Conservation (phyloP, 1,140 invertebrate genomes). For the Dreissena polymorpha region DNA sequence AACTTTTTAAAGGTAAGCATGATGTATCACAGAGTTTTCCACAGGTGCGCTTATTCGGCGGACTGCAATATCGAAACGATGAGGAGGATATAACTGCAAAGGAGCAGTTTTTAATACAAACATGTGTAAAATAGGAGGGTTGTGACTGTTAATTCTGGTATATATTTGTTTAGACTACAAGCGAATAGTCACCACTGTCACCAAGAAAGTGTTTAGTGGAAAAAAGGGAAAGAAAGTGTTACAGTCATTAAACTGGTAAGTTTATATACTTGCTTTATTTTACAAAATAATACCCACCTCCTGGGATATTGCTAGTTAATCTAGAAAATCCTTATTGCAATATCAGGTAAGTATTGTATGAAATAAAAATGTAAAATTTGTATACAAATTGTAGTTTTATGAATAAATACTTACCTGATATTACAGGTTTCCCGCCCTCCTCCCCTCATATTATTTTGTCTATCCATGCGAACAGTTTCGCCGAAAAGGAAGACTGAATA, state of each 20-base stretch:
- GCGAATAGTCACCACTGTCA: neutral
- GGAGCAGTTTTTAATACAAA: neutral
- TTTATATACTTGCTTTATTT: neutral
- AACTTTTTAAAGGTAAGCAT: constrained; percentile 19
- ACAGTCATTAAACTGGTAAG: neutral
- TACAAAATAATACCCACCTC: constrained; percentile 26
- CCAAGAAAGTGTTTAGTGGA: neutral
- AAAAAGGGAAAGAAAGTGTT: neutral
- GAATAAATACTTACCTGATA: constrained; percentile 36
- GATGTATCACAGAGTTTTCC: neutral
- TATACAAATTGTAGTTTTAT: constrained; percentile 38
- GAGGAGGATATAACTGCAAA: neutral
- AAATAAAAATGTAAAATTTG: constrained; percentile 44
- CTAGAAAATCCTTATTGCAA: constrained; percentile 22
- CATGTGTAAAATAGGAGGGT: neutral
- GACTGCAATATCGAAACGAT: neutral
- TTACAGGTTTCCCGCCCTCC: constrained; percentile 12
- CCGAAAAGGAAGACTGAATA: constrained; percentile 27
- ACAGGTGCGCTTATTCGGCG: neutral
- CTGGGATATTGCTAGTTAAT: constrained; percentile 33
- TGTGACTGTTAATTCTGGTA: constrained; percentile 3
- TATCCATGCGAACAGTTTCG: constrained; percentile 23
- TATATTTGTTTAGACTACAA: neutral
- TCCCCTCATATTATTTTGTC: constrained; percentile 1
- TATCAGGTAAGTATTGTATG: constrained; percentile 45